A percentile compares a stretch with the other conserved stretches of the same genome.
Evolutionary conservation across 2,797 vertebrate species (phyloP).

Genomic region (Halcyon chelicuti): DNA sequence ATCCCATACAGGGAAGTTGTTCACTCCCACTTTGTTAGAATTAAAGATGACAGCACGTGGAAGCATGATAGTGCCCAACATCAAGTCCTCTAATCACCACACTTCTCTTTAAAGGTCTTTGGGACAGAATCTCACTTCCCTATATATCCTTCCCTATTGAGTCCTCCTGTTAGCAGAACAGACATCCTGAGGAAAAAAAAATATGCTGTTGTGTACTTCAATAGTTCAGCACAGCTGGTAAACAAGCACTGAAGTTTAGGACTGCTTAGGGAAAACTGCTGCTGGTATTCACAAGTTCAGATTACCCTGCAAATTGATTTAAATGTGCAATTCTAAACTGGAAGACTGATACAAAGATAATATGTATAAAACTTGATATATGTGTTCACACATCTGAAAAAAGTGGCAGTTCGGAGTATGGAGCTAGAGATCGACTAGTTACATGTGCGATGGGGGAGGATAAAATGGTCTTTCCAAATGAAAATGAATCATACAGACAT

Average conservation of each 20-base stretch:
- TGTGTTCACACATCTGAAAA: neutral
- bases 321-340: neutral
- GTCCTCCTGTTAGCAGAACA: neutral
- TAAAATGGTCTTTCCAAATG: neutral
- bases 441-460: rapidly evolving
- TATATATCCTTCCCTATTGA: neutral
- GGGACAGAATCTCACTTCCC: neutral
- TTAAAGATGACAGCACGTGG: neutral
- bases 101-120: neutral
- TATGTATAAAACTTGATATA: neutral
- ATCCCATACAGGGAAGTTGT: neutral
- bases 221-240: neutral
- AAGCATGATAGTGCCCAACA: neutral
- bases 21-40: neutral
- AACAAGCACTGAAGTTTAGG: neutral
- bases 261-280: neutral
- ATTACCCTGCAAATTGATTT: neutral
- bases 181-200: rapidly evolving
- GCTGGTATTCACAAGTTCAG: neutral
- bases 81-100: neutral
- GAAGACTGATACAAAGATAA: neutral
- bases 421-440: neutral
- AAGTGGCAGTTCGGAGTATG: neutral
- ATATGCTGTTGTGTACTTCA: rapidly evolving
- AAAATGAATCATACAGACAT: neutral